phyloP scores from a whole-genome alignment of 2,797 vertebrate species.

The Darevskia mixta region DNA sequence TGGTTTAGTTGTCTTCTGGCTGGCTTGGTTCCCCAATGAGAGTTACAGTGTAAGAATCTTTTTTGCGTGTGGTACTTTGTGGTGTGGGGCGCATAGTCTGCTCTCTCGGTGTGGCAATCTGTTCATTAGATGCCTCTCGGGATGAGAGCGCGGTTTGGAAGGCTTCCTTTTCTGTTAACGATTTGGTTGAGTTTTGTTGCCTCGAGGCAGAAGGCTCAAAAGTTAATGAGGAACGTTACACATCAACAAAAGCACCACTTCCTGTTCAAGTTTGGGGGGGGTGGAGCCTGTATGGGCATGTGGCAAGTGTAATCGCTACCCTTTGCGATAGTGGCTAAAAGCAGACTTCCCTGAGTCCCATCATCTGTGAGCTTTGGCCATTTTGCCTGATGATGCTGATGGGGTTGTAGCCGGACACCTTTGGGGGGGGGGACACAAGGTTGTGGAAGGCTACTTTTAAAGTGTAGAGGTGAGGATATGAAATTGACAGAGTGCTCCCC shows the following conservation, averaged over 20 bases:
- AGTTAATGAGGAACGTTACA: not conserved
- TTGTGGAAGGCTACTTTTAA: not conserved
- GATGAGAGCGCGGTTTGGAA: no score
- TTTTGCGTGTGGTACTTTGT: not conserved
- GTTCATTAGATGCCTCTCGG: not conserved
- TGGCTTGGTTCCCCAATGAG: not conserved
- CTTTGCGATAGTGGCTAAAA: not conserved
- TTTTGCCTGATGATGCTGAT: no score
- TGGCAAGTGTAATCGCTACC: not conserved
- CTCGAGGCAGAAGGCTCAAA: not conserved
- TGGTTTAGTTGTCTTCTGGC: not conserved
- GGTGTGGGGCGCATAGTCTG: not conserved
- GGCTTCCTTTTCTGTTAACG: not conserved
- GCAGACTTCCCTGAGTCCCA: no score
- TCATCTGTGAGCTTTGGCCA: no score
- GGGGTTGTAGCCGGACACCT: no score
- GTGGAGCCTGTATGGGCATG: not conserved
- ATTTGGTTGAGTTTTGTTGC: not conserved
- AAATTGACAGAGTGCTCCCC: not conserved
- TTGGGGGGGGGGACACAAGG: no score
- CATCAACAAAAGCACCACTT: not conserved
- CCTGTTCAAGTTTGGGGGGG: not conserved
- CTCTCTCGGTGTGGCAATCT: not conserved
- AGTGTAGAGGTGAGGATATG: not conserved
- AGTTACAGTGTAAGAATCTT: not conserved